Evolutionary conservation across 2,888 invertebrate species (phyloP).

Genomic region (Lithophane leautieri): DNA sequence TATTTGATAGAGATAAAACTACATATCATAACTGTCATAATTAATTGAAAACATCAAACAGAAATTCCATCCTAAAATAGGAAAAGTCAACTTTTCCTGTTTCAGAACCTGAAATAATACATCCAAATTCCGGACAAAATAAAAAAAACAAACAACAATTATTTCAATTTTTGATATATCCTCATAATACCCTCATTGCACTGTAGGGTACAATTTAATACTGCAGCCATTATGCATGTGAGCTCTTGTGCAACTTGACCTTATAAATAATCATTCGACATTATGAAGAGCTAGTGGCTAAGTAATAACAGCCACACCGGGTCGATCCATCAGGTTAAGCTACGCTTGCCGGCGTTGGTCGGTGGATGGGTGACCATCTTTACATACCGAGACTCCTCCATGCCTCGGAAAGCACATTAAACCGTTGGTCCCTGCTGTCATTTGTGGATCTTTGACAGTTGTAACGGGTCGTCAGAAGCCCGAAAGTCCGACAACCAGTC

Average conservation of each 20-base stretch:
- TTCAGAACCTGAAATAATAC: background rate
- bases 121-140: background rate
- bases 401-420: too few relatives aligned
- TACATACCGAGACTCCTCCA: too few relatives aligned
- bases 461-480: too few relatives aligned
- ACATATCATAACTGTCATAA: background rate
- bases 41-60: background rate
- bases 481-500: too few relatives aligned
- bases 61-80: background rate
- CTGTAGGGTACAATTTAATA: background rate
- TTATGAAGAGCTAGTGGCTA: too few relatives aligned
- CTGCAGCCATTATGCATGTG: background rate
- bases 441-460: too few relatives aligned
- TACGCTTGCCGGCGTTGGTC: too few relatives aligned
- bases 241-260: conserved; percentile 26
- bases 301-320: too few relatives aligned
- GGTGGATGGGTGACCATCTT: too few relatives aligned
- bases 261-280: conserved; percentile 18
- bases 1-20: conserved; percentile 4
- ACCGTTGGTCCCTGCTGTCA: too few relatives aligned
- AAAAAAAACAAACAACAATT: background rate
- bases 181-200: background rate
- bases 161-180: background rate
- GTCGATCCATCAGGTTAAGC: too few relatives aligned
- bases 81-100: background rate